Base-by-base conservation (phyloP, 2,888 invertebrate species). In the Poecilobothrus nobilitatus region DNA sequence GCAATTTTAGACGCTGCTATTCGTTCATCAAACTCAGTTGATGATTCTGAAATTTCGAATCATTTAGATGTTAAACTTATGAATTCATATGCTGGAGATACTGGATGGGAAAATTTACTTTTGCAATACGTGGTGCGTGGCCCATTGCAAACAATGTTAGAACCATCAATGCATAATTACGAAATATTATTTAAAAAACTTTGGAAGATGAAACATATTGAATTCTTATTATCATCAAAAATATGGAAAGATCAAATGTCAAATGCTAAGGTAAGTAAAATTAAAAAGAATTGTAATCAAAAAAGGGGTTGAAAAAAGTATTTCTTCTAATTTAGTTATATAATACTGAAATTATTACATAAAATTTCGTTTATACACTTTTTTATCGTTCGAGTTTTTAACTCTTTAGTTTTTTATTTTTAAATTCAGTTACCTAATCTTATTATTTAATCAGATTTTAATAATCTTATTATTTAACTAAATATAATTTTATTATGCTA, bases 1-100 rank as follows among this genome's bases (percentile, higher is more conserved):
- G 89, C 90, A 69, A 91, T 94, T 76, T 83, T 95, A 78, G 94
- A 94, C 79, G 89, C 91, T 37, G 93, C 94, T 10, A 88, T 94
- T 76, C 86, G 95, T 74, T 92, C 92, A 37, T 97, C 97, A 18
- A 96, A 95, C 82, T 94, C 96, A 18, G 95, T 96, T 83, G 96
- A 97, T 78, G 94, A 95, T 78, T 88, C 90, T 61, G 96, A 97
- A 79, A 93, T 97, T 67, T 85, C 97, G 18, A 89, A 91, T 74
- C 85, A 96, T 21, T 83, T 98, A 44, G 95, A 95, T 81, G 93
- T 96, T 68, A 87, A 91, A 74, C 83, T 93, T 27, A 80, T 90
- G 72, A 71, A 77, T 7, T 76, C 81, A 3, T 80, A 76, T 71
- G 76, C 77, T 8, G 81, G 80, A 9, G 81, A 82, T 62, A 76